Evolutionary conservation across 2,797 vertebrate genomes (phyloP).

Genomic region (Enteromius fasciolatus): DNA sequence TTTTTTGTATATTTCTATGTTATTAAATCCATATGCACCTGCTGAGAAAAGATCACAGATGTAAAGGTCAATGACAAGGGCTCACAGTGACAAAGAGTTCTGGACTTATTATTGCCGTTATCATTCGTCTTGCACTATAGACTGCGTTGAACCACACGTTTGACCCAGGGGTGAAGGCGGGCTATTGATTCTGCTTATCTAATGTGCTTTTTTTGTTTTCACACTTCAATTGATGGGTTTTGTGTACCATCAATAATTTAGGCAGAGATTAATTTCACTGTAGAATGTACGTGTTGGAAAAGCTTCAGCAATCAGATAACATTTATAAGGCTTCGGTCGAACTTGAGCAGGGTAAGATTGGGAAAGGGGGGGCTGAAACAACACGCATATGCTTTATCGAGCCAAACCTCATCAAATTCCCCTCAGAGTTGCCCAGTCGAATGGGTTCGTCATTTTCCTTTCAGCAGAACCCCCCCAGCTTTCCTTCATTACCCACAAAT

Average conservation of each 20-base stretch:
- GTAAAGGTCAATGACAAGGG: constrained; percentile 19
- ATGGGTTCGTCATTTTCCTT: constrained; percentile 65
- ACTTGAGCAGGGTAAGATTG: constrained; percentile 64
- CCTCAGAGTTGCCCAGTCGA: constrained; percentile 64
- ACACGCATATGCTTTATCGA: constrained; percentile 58
- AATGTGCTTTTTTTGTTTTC: constrained; percentile 18
- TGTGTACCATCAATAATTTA: constrained; percentile 73
- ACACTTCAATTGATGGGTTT: constrained; percentile 63
- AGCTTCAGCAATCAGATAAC: constrained; percentile 75
- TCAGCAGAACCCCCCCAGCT: constrained; percentile 59
- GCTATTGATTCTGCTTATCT: constrained; percentile 75
- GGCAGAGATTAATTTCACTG: constrained; percentile 78
- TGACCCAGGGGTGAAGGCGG: constrained; percentile 60
- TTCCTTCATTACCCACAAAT: constrained; percentile 63
- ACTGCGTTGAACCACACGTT: constrained; percentile 32
- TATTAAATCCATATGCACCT: background rate
- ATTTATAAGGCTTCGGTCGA: constrained; percentile 72
- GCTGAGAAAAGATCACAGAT: constrained; percentile 14
- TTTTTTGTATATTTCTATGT: background rate
- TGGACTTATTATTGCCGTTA: constrained; percentile 20
- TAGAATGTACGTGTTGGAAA: constrained; percentile 66
- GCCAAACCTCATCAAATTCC: constrained; percentile 70
- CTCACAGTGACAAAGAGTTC: constrained; percentile 11
- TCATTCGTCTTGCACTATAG: constrained; percentile 30
- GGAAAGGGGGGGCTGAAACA: constrained; percentile 48